Base-by-base conservation (phyloP, 2,888 invertebrate species). In the Papilio elwesi region DNA sequence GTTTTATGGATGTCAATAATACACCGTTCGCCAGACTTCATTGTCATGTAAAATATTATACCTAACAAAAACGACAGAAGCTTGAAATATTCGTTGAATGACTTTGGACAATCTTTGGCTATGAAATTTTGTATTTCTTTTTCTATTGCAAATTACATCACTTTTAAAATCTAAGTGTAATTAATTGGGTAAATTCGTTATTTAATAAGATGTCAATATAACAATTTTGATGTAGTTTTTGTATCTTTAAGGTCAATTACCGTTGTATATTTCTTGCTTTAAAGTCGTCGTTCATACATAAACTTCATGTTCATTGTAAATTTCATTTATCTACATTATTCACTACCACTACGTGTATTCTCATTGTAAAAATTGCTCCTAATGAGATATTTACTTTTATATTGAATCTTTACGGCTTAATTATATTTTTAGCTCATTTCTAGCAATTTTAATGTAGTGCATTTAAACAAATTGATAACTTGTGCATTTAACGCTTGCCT, bases 301-400 rank as follows among this genome's bases (percentile, higher is more conserved):
- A 64, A 49, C 4, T 53, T 53, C 64, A 68, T 63, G 7, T 48
- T 51, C 62, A 71, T 71, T 67, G 52, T 72, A 53, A 72, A 68
- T 48, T 64, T 63, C 68, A 68, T 68, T 38, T 38, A 68, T 55
- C 26, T 68, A 67, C 36, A 49, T 59, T 10, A 63, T 15, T 51
- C 38, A 65, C 12, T 16, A 6, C 8, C 16, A 26, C 15, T n/a
- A 48, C 59, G 12, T 43, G 49, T 43, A 36, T 49, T 62, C 52
- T 67, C 55, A 59, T 70, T 71, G 66, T 71, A 67, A 66, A 55
- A 64, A 64, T 59, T 71, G 59, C 59, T 71, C 51, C 51, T 59
- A 52, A 62, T 66, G n/a, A 66, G 57, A 47, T 43, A 59, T n/a
- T 49, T 15, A 51, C 13, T 65, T 11, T 15, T 43, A 26, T 43